Conservation (phyloP, 2,888 invertebrate species). For the Xylota sylvarum region DNA sequence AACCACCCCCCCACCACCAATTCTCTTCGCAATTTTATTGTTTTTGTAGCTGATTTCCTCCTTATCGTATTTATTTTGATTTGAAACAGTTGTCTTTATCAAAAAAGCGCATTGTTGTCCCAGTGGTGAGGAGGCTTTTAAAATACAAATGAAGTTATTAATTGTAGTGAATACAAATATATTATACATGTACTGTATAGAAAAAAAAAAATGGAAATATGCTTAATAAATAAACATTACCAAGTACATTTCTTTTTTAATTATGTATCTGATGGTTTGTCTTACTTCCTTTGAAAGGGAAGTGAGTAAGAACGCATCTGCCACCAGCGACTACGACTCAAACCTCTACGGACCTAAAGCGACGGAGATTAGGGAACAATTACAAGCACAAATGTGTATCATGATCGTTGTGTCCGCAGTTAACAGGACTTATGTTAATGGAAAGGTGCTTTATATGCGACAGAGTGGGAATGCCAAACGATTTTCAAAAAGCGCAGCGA, state of each 20-base stretch:
- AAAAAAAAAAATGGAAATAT: conserved; percentile 44
- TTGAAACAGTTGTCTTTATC: background rate
- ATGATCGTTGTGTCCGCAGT: too few species aligned
- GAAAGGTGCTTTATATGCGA: too few species aligned
- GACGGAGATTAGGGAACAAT: too few species aligned
- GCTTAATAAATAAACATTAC: conserved; percentile 64
- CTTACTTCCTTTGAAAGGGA: too few species aligned
- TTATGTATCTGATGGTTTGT: too few species aligned
- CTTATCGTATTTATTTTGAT: conserved; percentile 63
- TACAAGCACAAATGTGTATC: too few species aligned
- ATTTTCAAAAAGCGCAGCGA: too few species aligned
- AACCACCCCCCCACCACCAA: background rate
- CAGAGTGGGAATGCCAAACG: too few species aligned
- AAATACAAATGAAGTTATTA: conserved; percentile 32
- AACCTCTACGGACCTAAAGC: too few species aligned
- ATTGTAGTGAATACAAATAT: conserved; percentile 6
- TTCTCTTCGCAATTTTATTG: background rate
- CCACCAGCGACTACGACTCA: too few species aligned
- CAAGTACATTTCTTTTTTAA: conserved; percentile 15
- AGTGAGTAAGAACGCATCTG: too few species aligned
- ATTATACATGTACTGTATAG: conserved; percentile 39
- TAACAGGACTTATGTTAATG: too few species aligned
- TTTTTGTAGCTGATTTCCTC: conserved; percentile 37
- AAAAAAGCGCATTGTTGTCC: conserved; percentile 30
- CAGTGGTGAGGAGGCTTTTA: conserved; percentile 3